Percentiles rank a stretch among this genome's conserved stretches.
These are phyloP conservation scores for Archaeoteleia sp. DNA, from an alignment of 2,888 invertebrate genomes.

Conservation along the genomic window DNA sequence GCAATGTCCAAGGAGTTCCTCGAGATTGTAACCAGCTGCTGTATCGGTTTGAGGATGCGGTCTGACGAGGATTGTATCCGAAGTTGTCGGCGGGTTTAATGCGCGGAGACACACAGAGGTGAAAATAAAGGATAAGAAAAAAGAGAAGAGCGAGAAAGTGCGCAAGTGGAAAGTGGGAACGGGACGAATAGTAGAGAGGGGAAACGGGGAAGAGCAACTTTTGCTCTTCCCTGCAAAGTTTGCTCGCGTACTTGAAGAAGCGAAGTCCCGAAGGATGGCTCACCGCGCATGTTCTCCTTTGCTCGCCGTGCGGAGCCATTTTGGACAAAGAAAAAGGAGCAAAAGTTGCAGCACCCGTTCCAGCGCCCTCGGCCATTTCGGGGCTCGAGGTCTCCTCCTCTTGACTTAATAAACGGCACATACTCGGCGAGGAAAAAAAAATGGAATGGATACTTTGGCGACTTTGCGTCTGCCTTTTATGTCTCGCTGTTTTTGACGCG, in stretches of 20 bases:
- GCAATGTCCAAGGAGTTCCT: conserved; percentile 43
- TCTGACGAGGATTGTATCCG: conserved; percentile 20
- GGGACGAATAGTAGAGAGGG: conserved; percentile 5
- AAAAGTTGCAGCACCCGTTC: conserved; percentile 57
- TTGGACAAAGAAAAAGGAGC: conserved; percentile 55
- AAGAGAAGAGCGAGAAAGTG: too few relatives aligned
- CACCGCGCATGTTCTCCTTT: conserved; percentile 13
- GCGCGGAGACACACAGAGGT: conserved; percentile 1
- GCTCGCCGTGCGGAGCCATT: conserved; percentile 32
- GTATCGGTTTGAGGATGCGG: conserved; percentile 19
- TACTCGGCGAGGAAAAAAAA: conserved; percentile 20
- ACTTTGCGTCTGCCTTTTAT: conserved; percentile 9
- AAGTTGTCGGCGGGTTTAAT: conserved; percentile 10
- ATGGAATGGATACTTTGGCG: conserved; percentile 9
- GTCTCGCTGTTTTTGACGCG: conserved; percentile 17
- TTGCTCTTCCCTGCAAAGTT: conserved; percentile 13
- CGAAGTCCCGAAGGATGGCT: background rate
- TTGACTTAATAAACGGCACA: conserved; percentile 55
- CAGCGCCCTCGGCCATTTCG: conserved; percentile 32
- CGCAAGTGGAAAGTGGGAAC: too few relatives aligned
- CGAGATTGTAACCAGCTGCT: conserved; percentile 15
- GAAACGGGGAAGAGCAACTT: conserved; percentile 1
- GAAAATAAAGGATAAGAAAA: conserved; percentile 5
- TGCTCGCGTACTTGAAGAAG: conserved; percentile 7
- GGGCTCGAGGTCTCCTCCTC: conserved; percentile 47